Base-by-base conservation (phyloP, 2,113 vertebrate species). In the Varanus salvator region DNA sequence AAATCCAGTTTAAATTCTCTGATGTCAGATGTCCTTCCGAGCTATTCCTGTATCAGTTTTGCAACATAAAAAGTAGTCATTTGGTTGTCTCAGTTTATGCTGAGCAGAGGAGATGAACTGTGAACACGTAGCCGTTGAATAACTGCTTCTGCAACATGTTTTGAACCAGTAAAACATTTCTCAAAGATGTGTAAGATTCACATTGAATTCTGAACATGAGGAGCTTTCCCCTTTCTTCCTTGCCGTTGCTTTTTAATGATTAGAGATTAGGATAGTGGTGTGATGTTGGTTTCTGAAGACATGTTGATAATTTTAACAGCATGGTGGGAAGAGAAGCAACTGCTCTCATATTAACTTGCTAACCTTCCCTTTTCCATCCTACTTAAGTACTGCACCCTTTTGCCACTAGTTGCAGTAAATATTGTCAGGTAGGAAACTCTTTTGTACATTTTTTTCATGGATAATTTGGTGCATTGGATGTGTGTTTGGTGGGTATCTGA, bases 1-100 rank as follows among this genome's bases (percentile, higher is more conserved):
- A 94, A 91, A 94, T 93, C 92, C 94, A 80, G 77, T 93, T 92
- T 92, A 94, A 95, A 94, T 92, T 95, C 75, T 92, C 74, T 92
- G 77, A 80, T 94, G 91, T 92, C 78, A 94, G 91, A 94, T 78
- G 83, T 90, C 84, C 94, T 77, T 87, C 90, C 92, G 80, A 93
- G 91, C 93, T 80, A 81, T 92, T 93, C 75, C 57, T 92, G 88
- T 84, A 80, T 93, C 75, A 89, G 92, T 93, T 94, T 92, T 74
- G 86, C 38, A 90, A 11, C 21, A 52, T 89, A 88, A 87, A 77
- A 90, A 91, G 69, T 86, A 78, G 25, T 90, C 52, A 31, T 93
- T 86, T 76, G 69, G 17, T 15, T 89, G 11, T 76, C 44, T 84
- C 77, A 85, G 14, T 93, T 80, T 88, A 34, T 93, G n/a, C 57